Evolutionary conservation across 2,797 vertebrate species (phyloP).

Genomic region (Myotis planiceps): DNA sequence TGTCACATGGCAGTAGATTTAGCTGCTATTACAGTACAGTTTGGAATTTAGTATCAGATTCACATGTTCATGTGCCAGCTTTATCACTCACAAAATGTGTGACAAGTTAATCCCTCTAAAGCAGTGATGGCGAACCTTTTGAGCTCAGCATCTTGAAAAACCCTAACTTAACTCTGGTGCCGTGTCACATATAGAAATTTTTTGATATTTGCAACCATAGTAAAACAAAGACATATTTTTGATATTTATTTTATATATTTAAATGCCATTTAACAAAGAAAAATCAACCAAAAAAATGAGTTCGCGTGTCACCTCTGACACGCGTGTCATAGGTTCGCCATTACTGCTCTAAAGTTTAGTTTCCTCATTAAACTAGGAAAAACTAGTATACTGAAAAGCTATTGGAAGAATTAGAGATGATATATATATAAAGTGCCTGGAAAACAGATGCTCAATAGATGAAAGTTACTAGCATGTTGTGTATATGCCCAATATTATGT

Average conservation of each 20-base stretch:
- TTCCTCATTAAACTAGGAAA: slow-evolving; percentile 6
- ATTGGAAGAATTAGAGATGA: not conserved
- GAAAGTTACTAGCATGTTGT: not conserved
- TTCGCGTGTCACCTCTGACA: no score
- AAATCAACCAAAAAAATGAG: no score
- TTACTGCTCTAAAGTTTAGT: not conserved
- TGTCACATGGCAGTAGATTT: slow-evolving; percentile 21
- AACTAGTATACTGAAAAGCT: not conserved
- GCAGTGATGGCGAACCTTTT: no score
- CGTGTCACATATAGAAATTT: no score
- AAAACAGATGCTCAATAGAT: not conserved
- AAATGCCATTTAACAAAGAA: no score
- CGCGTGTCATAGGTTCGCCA: no score
- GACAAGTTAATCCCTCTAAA: not conserved
- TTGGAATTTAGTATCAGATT: not conserved
- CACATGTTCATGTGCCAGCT: not conserved
- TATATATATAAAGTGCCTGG: not conserved
- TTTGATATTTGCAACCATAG: no score
- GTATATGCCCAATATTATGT: not conserved
- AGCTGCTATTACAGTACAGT: not conserved
- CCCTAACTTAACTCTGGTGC: no score
- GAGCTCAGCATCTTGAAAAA: no score
- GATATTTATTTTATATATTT: no score
- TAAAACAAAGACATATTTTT: no score
- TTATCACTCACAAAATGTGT: not conserved